Percentiles rank a stretch among this genome's conserved stretches.
Evolutionary conservation across 2,113 vertebrate species (phyloP).

Genomic region (Cheirogaleus medius): DNA sequence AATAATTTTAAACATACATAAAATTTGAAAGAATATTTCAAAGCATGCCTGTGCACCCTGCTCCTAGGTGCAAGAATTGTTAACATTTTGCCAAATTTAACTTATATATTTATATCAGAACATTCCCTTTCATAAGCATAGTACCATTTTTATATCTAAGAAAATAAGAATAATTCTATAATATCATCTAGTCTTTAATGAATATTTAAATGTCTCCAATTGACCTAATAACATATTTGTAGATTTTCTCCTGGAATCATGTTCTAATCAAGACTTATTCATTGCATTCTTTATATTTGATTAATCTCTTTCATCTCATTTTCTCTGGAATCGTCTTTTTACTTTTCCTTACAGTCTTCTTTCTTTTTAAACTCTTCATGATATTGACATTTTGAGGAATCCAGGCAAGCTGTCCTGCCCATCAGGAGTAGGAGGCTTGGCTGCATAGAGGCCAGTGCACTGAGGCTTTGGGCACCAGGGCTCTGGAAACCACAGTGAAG

Average conservation of each 20-base stretch:
- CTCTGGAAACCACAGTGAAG: not conserved
- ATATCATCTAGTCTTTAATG: not conserved
- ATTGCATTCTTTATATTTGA: not conserved
- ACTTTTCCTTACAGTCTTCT: not conserved
- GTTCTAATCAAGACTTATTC: not conserved
- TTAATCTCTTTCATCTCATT: not conserved
- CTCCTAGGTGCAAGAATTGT: not conserved
- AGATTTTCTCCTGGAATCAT: not conserved
- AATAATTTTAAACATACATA: not conserved
- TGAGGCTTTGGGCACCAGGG: not conserved
- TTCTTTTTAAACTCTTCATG: not conserved
- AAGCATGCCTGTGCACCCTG: not conserved
- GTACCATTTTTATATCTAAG: not conserved
- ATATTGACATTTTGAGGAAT: not conserved
- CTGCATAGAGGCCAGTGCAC: not conserved
- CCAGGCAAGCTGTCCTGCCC: not conserved
- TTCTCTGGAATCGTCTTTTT: not conserved
- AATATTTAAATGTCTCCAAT: not conserved
- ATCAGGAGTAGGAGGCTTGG: not conserved
- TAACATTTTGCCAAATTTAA: not conserved
- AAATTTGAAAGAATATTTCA: not conserved
- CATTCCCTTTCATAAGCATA: not conserved
- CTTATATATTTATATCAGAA: not conserved
- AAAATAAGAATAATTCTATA: not conserved
- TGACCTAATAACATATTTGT: not conserved